Percentiles rank a stretch among this genome's conserved stretches.
Evolutionary conservation across 2,888 invertebrate genomes (phyloP).

Genomic region (Caenorhabditis sp.): DNA sequence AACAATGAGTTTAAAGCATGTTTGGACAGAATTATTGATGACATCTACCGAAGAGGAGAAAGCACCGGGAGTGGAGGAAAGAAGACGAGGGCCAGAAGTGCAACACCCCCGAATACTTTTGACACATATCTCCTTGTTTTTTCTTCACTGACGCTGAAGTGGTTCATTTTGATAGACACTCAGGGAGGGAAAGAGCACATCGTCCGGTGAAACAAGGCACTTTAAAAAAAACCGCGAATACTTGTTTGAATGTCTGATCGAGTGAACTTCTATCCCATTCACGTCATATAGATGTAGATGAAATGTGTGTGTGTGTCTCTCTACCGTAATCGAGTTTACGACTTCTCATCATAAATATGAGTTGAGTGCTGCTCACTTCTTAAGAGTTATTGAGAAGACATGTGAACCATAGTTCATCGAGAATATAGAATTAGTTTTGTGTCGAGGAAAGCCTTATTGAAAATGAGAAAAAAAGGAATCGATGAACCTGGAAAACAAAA

Average conservation of each 20-base stretch:
- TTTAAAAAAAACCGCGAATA: constrained; percentile 12
- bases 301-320: constrained; percentile 5
- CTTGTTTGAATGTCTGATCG: constrained; percentile 43
- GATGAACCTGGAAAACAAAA: too few relatives aligned
- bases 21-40: constrained; percentile 67
- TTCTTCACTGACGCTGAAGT: constrained; percentile 36
- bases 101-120: constrained; percentile 47
- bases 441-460: too few relatives aligned
- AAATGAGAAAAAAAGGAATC: too few relatives aligned
- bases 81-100: constrained; percentile 24
- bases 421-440: too few relatives aligned
- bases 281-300: constrained; percentile 11
- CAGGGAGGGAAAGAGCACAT: constrained; percentile 18
- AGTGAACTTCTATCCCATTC: constrained; percentile 39
- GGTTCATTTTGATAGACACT: constrained; percentile 30
- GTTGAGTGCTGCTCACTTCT: constrained; percentile 30
- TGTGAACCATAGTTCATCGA: constrained; percentile 1
- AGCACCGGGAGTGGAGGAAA: constrained; percentile 5
- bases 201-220: constrained; percentile 3
- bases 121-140: constrained; percentile 22
- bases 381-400: neutral
- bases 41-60: constrained; percentile 56
- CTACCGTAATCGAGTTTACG: constrained; percentile 59
- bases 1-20: constrained; percentile 66
- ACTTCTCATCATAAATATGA: constrained; percentile 49